Conservation (phyloP, 2,888 invertebrate genomes). For the Brenthis hecate region DNA sequence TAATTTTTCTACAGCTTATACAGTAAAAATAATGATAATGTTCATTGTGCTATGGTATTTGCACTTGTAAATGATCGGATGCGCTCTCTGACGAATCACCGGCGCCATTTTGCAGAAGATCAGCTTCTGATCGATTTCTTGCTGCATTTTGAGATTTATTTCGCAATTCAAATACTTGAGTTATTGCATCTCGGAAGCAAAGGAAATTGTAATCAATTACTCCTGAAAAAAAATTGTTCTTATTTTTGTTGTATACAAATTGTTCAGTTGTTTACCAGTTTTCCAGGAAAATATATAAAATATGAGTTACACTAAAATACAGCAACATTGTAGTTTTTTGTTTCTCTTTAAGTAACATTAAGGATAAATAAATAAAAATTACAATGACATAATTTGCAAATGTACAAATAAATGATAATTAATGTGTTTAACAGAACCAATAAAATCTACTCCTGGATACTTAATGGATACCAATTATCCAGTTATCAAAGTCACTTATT, state of each 20-base stretch:
- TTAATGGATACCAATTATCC: no score
- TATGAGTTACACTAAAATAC: no score
- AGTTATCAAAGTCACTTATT: no score
- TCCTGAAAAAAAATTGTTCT: conserved; percentile 79
- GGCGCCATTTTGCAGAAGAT: conserved; percentile 65
- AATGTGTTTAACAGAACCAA: no score
- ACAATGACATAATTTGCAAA: no score
- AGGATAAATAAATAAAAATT: no score
- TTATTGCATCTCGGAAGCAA: conserved; percentile 97
- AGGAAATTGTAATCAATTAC: conserved; percentile 99
- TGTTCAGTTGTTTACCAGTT: no score
- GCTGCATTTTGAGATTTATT: conserved; percentile 84
- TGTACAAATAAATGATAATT: no score
- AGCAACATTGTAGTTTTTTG: no score
- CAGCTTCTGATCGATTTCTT: conserved; percentile 52
- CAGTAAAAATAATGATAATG: conserved; percentile 34
- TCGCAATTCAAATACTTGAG: conserved; percentile 95
- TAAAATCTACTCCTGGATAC: no score
- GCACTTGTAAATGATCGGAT: conserved; percentile 60
- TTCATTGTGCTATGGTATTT: conserved; percentile 61
- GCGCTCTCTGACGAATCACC: conserved; percentile 64
- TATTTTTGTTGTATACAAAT: background rate
- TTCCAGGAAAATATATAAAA: no score
- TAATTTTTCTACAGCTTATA: conserved; percentile 39
- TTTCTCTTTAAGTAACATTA: no score